These are phyloP conservation scores for Barbus barbus DNA, from an alignment of 2,113 vertebrate genomes.

Conservation along the genomic window DNA sequence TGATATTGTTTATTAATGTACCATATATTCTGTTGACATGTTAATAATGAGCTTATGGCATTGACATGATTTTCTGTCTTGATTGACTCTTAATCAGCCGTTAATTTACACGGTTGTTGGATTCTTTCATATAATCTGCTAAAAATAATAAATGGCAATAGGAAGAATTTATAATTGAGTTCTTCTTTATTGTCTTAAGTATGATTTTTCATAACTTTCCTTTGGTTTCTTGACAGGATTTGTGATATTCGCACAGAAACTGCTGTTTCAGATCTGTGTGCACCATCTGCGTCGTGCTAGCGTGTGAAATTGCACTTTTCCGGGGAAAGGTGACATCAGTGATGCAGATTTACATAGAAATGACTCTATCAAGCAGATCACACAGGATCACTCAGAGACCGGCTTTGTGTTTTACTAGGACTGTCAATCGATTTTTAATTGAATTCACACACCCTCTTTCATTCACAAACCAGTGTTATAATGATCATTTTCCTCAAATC, in stretches of 20 bases:
- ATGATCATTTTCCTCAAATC: neutral
- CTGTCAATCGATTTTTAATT: too few relatives aligned
- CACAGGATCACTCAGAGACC: neutral
- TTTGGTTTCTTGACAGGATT: neutral
- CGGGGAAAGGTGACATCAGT: neutral
- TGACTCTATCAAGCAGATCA: neutral
- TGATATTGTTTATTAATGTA: neutral
- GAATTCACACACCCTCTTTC: too few relatives aligned
- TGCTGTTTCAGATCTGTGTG: neutral
- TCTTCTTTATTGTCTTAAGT: neutral
- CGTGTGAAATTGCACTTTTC: slow-evolving; percentile 1
- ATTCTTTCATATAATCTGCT: neutral
- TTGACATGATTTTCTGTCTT: neutral
- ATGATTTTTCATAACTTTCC: neutral
- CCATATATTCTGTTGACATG: neutral
- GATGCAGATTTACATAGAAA: slow-evolving; percentile 12
- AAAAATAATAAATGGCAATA: neutral
- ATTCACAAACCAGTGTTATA: neutral
- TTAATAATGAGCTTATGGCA: neutral
- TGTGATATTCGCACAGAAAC: neutral
- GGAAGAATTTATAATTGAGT: neutral
- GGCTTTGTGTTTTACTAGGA: too few relatives aligned
- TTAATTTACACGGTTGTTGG: neutral
- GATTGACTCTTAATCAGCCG: neutral
- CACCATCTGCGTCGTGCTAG: neutral